A percentile compares a stretch with the other conserved stretches of the same genome.
phyloP scores from a whole-genome alignment of 92 coral and sea anemone species.

The Paramuricea clavata region DNA sequence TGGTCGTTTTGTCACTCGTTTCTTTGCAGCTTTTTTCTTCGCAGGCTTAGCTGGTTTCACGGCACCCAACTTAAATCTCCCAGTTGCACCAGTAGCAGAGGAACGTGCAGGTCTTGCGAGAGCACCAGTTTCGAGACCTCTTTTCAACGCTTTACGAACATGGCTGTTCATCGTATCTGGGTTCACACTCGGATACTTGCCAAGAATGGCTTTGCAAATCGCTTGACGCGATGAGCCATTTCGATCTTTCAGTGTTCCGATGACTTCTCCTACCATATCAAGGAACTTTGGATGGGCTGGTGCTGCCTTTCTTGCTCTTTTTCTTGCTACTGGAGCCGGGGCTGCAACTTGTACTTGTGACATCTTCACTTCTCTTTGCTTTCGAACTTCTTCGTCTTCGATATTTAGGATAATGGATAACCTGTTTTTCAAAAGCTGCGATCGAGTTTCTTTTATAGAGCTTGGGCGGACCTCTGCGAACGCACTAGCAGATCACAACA shows the following conservation, averaged over 20 bases:
- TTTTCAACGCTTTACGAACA: slow-evolving; percentile 1
- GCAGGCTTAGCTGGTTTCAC: neutral
- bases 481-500: neutral
- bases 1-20: neutral
- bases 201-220: neutral
- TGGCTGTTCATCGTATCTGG: slow-evolving; percentile 2
- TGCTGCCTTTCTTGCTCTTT: neutral
- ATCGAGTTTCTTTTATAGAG: neutral
- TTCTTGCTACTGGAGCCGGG: neutral
- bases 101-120: neutral
- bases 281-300: slow-evolving; percentile 4
- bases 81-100: slow-evolving; percentile 9
- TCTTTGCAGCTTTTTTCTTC: neutral
- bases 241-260: neutral
- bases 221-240: slow-evolving; percentile 10
- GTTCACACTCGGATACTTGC: neutral
- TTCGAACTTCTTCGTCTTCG: neutral
- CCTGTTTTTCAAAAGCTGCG: neutral
- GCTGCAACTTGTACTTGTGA: neutral
- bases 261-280: neutral
- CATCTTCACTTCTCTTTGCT: neutral
- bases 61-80: neutral
- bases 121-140: neutral
- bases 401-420: neutral
- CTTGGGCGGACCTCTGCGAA: slow-evolving; percentile 4